These are phyloP conservation scores for Nebria ingens DNA, from an alignment of 1,140 invertebrate genomes.

Conservation along the genomic window DNA sequence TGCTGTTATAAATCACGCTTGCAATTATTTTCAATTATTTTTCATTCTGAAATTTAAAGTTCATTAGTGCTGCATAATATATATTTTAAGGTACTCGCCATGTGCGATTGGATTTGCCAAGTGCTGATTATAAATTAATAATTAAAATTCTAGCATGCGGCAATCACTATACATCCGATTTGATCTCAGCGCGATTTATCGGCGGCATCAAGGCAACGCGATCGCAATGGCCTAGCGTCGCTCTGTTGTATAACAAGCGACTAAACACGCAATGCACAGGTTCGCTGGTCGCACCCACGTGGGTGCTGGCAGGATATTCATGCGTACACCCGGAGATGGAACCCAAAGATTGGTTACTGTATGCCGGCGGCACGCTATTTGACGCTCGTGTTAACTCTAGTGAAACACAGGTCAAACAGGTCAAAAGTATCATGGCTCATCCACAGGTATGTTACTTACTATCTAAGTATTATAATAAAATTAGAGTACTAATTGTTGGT, in stretches of 20 bases:
- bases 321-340: constrained; percentile 33
- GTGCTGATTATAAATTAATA: too few species aligned
- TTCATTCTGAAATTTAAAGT: too few species aligned
- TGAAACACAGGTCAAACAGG: constrained; percentile 26
- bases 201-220: constrained; percentile 39
- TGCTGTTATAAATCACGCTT: too few species aligned
- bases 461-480: background rate
- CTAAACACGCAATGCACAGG: constrained; percentile 44
- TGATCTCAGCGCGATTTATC: constrained; percentile 36
- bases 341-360: constrained; percentile 32
- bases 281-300: constrained; percentile 45
- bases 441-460: constrained; percentile 29
- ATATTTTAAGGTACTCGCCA: too few species aligned
- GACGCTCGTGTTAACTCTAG: constrained; percentile 21
- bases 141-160: constrained; percentile 41
- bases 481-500: background rate
- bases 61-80: constrained; percentile 19
- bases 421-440: constrained; percentile 43
- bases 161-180: constrained; percentile 32
- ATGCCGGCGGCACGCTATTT: constrained; percentile 35
- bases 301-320: constrained; percentile 46
- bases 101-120: too few species aligned
- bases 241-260: constrained; percentile 41
- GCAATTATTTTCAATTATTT: too few species aligned
- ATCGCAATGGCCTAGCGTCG: constrained; percentile 47